Conservation (phyloP, 2,797 vertebrate genomes). For the Merluccius polli region DNA sequence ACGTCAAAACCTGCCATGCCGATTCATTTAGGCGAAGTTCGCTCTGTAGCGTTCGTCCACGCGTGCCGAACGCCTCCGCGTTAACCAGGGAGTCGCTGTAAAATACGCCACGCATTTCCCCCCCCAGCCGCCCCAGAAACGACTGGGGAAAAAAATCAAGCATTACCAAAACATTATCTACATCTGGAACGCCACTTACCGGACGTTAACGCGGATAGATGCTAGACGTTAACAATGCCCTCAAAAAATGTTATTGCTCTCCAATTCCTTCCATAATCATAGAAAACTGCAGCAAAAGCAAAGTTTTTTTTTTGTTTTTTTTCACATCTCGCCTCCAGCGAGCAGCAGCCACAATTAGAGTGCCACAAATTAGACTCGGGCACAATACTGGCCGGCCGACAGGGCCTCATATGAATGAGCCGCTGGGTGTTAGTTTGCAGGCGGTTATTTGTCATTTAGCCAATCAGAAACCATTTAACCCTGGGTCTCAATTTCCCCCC, state of each 20-base stretch:
- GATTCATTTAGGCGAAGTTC: neutral
- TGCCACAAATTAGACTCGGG: neutral
- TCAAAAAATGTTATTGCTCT: neutral
- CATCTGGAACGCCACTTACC: neutral
- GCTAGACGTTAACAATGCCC: neutral
- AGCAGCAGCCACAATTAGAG: neutral
- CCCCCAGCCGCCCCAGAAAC: too few relatives aligned
- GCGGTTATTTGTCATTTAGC: conserved; percentile 20
- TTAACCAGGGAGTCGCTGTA: too few relatives aligned
- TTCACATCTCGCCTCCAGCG: too few relatives aligned
- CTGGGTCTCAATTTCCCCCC: conserved; percentile 5
- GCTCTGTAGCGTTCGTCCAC: neutral
- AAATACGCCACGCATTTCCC: too few relatives aligned
- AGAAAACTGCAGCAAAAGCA: neutral
- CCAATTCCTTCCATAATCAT: conserved; percentile 2
- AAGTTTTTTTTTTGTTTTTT: neutral
- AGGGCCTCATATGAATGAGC: neutral
- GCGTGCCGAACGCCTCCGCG: neutral
- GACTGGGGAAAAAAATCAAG: too few relatives aligned
- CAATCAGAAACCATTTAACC: conserved; percentile 21
- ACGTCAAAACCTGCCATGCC: neutral
- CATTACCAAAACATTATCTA: too few relatives aligned
- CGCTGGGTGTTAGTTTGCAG: neutral
- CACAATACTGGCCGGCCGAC: neutral
- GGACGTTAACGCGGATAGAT: neutral